Conservation (phyloP, 2,113 vertebrate genomes). For the Alligator sinensis region DNA sequence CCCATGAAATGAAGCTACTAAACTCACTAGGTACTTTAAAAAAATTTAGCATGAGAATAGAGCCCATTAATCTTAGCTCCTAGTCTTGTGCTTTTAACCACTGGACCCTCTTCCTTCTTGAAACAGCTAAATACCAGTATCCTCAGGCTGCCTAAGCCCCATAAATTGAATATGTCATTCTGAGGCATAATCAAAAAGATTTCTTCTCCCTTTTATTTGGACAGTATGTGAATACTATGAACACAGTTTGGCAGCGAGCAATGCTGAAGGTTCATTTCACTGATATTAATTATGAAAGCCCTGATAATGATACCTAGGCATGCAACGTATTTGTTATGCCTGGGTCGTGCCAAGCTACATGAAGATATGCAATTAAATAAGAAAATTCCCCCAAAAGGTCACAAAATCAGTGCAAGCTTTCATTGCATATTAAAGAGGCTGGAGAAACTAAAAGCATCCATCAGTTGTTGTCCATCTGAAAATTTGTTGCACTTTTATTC, state of each 20-base stretch:
- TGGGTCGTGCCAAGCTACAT: neutral
- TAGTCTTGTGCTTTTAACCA: neutral
- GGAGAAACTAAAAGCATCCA: neutral
- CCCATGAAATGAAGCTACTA: too few species aligned
- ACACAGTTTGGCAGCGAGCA: neutral
- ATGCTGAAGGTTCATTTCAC: neutral
- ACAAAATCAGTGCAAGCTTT: neutral
- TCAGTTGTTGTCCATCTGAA: neutral
- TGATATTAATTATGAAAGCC: neutral
- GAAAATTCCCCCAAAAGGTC: neutral
- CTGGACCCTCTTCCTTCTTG: neutral
- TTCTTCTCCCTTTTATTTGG: neutral
- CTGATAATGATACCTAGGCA: neutral
- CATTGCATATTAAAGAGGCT: neutral
- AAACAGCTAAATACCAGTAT: neutral
- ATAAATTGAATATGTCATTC: neutral
- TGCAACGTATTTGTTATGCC: neutral
- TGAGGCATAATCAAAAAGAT: neutral
- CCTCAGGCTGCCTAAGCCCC: neutral
- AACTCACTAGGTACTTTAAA: too few species aligned
- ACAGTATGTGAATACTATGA: neutral
- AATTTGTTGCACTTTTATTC: rapidly evolving
- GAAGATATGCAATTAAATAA: neutral
- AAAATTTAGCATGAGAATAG: too few species aligned
- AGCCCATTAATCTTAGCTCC: neutral